Evolutionary conservation across 2,888 invertebrate genomes (phyloP).

Genomic region (Epicampocera succincta): DNA sequence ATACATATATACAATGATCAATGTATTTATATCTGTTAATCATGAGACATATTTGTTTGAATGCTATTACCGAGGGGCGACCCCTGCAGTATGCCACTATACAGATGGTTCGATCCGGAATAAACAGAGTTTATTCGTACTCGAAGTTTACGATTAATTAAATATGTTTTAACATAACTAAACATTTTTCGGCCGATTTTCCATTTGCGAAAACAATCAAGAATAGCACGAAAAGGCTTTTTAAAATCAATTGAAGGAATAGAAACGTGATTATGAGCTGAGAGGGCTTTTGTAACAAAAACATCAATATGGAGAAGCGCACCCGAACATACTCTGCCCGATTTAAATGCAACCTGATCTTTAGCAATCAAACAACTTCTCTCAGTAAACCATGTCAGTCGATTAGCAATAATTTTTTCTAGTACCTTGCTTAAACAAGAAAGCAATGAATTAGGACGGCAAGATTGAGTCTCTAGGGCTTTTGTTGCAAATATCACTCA

Average conservation of each 20-base stretch:
- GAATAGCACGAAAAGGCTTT: constrained; percentile 2
- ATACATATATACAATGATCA: constrained; percentile 60
- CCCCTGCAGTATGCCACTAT: constrained; percentile 59
- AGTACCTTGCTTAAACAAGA: constrained; percentile 34
- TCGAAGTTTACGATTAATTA: constrained; percentile 39
- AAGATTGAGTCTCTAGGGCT: neutral
- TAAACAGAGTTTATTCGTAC: constrained; percentile 18
- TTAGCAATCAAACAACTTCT: no score
- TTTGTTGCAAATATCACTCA: neutral
- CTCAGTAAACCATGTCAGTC: constrained; percentile 10
- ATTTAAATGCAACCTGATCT: no score
- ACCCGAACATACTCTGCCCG: no score
- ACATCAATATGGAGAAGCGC: no score
- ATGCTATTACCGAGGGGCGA: constrained; percentile 47
- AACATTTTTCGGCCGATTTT: neutral
- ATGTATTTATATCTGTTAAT: constrained; percentile 53
- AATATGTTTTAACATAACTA: no score
- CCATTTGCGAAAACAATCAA: neutral
- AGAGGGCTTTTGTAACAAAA: neutral
- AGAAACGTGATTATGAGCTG: neutral
- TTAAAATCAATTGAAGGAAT: constrained; percentile 11
- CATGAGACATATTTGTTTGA: constrained; percentile 42
- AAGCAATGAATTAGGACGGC: constrained; percentile 26
- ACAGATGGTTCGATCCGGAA: constrained; percentile 15
- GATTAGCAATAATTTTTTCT: constrained; percentile 31